Base-by-base conservation (phyloP, 2,113 vertebrate species). In the Casuarius casuarius region DNA sequence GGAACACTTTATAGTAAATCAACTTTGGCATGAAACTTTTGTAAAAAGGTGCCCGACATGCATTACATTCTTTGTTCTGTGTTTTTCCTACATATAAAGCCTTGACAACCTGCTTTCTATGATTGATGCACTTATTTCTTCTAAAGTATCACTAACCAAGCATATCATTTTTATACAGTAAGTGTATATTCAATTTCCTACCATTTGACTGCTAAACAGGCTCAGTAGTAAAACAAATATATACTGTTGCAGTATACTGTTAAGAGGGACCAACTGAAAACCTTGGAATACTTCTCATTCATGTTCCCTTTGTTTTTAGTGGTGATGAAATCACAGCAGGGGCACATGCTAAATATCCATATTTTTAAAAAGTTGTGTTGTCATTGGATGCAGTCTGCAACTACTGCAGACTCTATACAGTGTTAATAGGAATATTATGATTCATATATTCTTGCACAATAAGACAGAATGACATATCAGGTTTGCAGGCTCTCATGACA, bases 91-190 rank as follows among this genome's bases (percentile, higher is more conserved):
- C 95, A 93, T 93, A 94, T 95, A 97, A 98, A 95, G 85, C 88
- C 93, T 96, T 97, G 98, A 97, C 98, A 98, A 97, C 94, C 96
- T 95, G 96, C 97, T 97, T 87, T 97, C 96, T 92, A 95, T 98
- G 98, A 98, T 98, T 98, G 98, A 98, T 98, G 98, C 95, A 98
- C 98, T 98, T 98, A 98, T 98, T 98, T 98, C 97, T 98, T 95
- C 97, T 97, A 97, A 98, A 98, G 96, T 97, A 98, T 98, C 97
- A 97, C 98, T 98, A 98, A 98, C 98, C 98, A 98, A 98, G 98
- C 98, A 96, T 97, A 98, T 98, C 97, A 98, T 98, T 98, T 98
- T 98, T 97, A 97, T 98, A 98, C 97, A 98, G 98, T 97, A 98
- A 98, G 94, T 98, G 87, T 98, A 98, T 98, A 98, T 98, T 98